Base-by-base conservation (phyloP, 2,113 vertebrate genomes). In the Campylomormyrus numenius region DNA sequence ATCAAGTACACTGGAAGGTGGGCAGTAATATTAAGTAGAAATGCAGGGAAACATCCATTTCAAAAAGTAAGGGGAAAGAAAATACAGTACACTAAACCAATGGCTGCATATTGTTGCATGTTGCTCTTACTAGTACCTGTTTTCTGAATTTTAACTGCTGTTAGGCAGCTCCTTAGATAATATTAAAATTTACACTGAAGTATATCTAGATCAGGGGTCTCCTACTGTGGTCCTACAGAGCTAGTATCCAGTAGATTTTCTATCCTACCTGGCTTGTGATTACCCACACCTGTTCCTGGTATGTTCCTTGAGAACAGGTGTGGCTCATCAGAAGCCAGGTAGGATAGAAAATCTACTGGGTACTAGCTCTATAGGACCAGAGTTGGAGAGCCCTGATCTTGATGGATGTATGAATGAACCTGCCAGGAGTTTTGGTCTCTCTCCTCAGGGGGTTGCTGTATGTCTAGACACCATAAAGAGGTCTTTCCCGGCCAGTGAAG, bases 361-460 rank as follows among this genome's bases (percentile, higher is more conserved):
- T 2, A 56, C 5, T 7, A 56, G 19, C 53, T 56, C 19, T 21
- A 5, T 5, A 21, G 53, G 53, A 56, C 53, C 53, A 1, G 53
- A 56, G 53, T 56, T 56, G 53, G 53, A 56, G 53, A 56, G 1
- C 5, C 53, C 5, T 21, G 53, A 56, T 56, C 77, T 83, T 39
- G 77, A 48, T 85, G 42, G 5, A 85, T 24, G 19, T 42, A 48
- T 85, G 45, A 48, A 48, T 85, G 42, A 46, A 46, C 6, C 80
- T 46, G 42, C 3, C 39, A 3, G 7, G 17, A 48, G 19, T 31
- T 17, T 8, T 24, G 83, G 45, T 45, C 45, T 48, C 39, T 85
- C 8, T 48, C 77, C 31, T 0, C 92, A 99, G 98, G 98, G 96
- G 0, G 95, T 97, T 6, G 74, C 96, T 27, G 95, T 98, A 89